These are phyloP conservation scores for Graptemys geographica DNA, from an alignment of 2,797 vertebrate species.

Conservation along the genomic window DNA sequence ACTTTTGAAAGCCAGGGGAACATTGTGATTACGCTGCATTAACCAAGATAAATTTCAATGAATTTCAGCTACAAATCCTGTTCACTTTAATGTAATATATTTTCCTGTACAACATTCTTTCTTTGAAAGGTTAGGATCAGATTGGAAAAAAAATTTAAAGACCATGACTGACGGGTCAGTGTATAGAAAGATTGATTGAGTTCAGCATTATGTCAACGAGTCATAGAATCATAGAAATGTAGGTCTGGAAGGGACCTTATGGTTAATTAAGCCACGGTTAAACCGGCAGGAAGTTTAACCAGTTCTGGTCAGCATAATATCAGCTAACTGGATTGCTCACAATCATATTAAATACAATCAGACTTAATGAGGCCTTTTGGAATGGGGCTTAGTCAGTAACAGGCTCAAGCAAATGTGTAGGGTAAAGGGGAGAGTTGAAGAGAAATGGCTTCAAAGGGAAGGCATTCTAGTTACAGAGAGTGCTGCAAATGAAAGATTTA, in stretches of 20 bases:
- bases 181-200: neutral
- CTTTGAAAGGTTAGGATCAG: conserved; percentile 63
- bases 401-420: neutral
- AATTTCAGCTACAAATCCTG: neutral
- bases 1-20: neutral
- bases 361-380: neutral
- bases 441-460: neutral
- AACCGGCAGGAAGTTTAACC: neutral
- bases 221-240: neutral
- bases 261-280: neutral
- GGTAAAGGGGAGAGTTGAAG: conserved; percentile 1
- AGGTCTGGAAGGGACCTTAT: neutral
- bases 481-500: conserved; percentile 24
- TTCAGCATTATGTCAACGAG: neutral
- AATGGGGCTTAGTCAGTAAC: neutral
- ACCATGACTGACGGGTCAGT: neutral
- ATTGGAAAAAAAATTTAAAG: conserved; percentile 24
- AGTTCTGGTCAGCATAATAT: neutral
- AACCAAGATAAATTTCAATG: neutral
- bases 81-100: conserved; percentile 3
- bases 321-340: conserved; percentile 24
- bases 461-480: neutral
- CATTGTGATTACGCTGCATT: neutral
- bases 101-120: conserved; percentile 27
- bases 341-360: conserved; percentile 6